Conservation (phyloP, 1,140 invertebrate genomes). For the Aphelenchoides fujianensis region DNA sequence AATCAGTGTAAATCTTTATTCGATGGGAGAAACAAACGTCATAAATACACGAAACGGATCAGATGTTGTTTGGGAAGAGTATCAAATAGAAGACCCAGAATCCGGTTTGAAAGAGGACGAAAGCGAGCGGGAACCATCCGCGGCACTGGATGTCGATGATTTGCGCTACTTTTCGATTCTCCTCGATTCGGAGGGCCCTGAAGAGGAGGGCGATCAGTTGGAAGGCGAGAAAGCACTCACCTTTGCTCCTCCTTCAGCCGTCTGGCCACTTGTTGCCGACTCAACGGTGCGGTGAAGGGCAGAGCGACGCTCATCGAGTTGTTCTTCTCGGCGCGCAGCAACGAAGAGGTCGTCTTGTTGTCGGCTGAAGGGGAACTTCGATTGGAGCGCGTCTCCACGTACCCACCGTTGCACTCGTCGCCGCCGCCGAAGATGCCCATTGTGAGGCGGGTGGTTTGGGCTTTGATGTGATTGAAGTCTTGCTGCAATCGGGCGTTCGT, state of each 20-base stretch:
- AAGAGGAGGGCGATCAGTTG: slow-evolving; percentile 17
- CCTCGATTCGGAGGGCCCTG: slow-evolving; percentile 42
- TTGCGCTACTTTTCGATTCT: slow-evolving; percentile 50
- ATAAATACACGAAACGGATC: no score
- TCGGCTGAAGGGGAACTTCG: neutral
- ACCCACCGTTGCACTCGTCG: slow-evolving; percentile 14
- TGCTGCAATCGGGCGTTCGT: slow-evolving; percentile 13
- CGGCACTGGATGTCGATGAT: slow-evolving; percentile 41
- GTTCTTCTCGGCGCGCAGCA: neutral
- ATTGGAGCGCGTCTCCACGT: neutral
- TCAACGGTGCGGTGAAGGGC: neutral
- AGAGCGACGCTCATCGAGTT: neutral
- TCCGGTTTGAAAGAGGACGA: slow-evolving; percentile 46
- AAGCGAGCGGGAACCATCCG: slow-evolving; percentile 43
- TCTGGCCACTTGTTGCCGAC: slow-evolving; percentile 10
- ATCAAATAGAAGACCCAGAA: slow-evolving; percentile 33
- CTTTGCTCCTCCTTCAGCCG: slow-evolving; percentile 29
- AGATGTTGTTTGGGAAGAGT: slow-evolving; percentile 2
- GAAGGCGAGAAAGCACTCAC: neutral
- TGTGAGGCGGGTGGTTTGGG: slow-evolving; percentile 1
- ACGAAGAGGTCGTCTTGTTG: slow-evolving; percentile 13
- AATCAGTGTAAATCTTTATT: no score
- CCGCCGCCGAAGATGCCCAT: neutral
- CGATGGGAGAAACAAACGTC: no score
- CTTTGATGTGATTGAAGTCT: slow-evolving; percentile 18